phyloP scores from a whole-genome alignment of 2,888 invertebrate genomes.

The Leptinotarsa tumamoca region DNA sequence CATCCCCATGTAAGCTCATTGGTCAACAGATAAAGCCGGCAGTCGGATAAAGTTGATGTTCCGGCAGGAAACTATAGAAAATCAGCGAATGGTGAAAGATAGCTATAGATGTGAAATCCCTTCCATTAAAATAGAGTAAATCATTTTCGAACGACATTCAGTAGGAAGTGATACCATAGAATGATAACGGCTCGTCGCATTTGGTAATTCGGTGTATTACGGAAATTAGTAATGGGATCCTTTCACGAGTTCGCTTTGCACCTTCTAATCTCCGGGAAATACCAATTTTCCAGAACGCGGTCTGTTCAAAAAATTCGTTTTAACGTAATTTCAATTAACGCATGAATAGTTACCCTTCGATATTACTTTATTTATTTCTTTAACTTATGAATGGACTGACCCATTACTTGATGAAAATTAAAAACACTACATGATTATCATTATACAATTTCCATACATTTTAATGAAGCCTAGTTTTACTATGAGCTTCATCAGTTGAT shows the following conservation, averaged over 20 bases:
- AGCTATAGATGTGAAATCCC: background rate
- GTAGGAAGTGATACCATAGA: background rate
- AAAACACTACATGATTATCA: no score
- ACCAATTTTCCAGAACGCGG: background rate
- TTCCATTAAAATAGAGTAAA: background rate
- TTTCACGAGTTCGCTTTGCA: background rate
- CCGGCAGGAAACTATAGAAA: background rate
- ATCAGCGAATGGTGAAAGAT: background rate
- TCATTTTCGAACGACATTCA: background rate
- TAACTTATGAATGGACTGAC: no score
- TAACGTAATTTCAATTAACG: no score
- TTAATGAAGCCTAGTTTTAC: no score
- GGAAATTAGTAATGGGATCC: background rate
- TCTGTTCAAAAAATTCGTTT: background rate
- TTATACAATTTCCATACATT: no score
- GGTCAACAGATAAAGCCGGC: conserved; percentile 2
- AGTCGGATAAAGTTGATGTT: background rate
- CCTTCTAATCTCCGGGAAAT: background rate
- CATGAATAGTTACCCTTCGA: no score
- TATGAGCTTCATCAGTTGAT: no score
- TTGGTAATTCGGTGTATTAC: background rate
- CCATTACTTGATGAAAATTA: no score
- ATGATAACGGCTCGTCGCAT: background rate
- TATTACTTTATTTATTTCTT: no score
- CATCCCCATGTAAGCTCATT: background rate